phyloP scores from a whole-genome alignment of 2,797 vertebrate species.

The Galago senegalensis region DNA sequence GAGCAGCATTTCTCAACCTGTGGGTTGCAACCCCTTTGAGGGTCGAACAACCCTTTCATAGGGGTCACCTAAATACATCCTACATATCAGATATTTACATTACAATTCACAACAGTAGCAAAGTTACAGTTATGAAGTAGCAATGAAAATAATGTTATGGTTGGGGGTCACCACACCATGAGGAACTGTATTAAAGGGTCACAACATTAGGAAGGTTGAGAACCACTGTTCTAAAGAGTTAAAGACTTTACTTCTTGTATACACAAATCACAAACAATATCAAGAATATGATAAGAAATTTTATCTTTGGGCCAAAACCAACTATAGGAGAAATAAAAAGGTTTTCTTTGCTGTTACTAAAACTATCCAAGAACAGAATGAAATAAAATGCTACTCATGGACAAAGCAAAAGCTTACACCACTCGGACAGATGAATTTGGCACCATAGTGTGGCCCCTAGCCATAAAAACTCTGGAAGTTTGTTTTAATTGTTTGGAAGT shows the following conservation, averaged over 20 bases:
- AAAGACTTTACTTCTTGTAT: background rate
- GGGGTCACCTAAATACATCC: no score
- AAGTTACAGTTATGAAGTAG: no score
- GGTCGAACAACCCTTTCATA: no score
- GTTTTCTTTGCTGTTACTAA: background rate
- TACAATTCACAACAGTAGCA: no score
- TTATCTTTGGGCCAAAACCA: background rate
- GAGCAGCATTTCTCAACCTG: no score
- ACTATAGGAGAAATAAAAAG: background rate
- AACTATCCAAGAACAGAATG: background rate
- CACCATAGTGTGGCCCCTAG: slow-evolving; percentile 94
- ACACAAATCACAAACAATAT: background rate
- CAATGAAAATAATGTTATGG: no score
- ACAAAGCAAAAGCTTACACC: background rate
- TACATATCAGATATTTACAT: no score
- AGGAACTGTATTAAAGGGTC: no score
- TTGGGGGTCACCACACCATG: no score
- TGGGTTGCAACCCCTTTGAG: no score
- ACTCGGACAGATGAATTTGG: slow-evolving; percentile 95
- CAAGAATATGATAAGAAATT: background rate
- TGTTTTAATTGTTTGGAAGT: slow-evolving; percentile 94
- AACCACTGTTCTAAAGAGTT: background rate
- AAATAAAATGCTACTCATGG: background rate
- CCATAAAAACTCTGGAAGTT: slow-evolving; percentile 95
- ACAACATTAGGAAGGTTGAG: no score